Evolutionary conservation across 2,113 vertebrate species (phyloP), one percentile per base, ranked within the genome.

Genomic region (Hydrochoerus hydrochaeris): DNA sequence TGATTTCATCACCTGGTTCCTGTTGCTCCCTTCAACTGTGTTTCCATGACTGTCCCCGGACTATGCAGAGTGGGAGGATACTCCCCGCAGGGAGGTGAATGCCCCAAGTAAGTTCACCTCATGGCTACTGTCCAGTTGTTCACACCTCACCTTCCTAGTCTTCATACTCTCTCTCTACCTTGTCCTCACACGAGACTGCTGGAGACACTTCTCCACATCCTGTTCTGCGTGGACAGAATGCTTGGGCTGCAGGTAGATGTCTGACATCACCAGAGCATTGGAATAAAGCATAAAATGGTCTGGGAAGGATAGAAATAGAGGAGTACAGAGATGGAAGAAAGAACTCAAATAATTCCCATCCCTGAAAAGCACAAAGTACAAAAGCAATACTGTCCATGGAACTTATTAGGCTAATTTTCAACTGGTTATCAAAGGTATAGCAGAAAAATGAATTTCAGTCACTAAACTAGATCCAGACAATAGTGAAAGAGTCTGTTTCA

Each of bases 291-390:
- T 20, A n/a, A 44, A 32, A 16, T 28, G 4, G 20, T 20, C 28
- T 32, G 65, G 41, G 49, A 65, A 65, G 35, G 17, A n/a, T 35
- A 49, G 14, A 17, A 6, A 16, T 3, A 24, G 20, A 5, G 44
- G 54, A 13, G 26, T 5, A 3, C 11, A n/a, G 16, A 65, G 17
- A 57, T 16, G 7, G 44, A 26, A 90, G 97, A 96, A 98, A 98
- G 98, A 98, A 98, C 98, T 98, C 96, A 96, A 96, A 98, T 96
- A 99, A 99, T 99, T 98, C 98, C 97, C 85, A 32, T 96, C 97
- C 88, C 95, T 94, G 17, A 95, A 96, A 97, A 57, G 11, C 4
- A 57, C 54, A 57, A 57, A 57, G 98, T 98, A 97, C 24, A n/a
- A 71, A 98, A 98, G 96, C 98, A 99, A 63, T 58, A 12, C 26